These are phyloP conservation scores for Nycticorax nycticorax DNA, from an alignment of 2,113 vertebrate species.

Conservation along the genomic window DNA sequence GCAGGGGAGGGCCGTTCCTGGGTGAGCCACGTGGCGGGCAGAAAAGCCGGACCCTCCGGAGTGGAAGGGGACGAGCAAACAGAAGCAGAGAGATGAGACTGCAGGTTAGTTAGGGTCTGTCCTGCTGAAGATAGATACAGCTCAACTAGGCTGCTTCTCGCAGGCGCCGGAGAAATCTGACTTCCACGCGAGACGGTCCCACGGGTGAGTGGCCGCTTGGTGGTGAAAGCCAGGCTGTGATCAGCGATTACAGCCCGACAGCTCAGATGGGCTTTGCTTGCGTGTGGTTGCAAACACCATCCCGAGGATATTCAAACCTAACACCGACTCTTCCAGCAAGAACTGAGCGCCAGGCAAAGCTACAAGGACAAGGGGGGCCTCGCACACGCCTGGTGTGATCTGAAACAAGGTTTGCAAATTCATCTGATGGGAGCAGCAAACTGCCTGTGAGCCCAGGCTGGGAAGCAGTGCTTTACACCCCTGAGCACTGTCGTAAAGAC, in stretches of 20 bases:
- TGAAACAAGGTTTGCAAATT: neutral
- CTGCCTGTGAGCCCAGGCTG: neutral
- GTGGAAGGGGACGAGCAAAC: neutral
- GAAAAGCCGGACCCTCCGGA: neutral
- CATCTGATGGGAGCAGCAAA: neutral
- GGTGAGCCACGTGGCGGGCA: neutral
- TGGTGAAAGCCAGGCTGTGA: neutral
- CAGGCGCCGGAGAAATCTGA: neutral
- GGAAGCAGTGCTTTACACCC: neutral
- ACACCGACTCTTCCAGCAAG: neutral
- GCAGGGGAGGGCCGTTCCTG: neutral
- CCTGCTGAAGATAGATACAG: neutral
- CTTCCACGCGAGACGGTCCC: neutral
- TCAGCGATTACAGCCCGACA: neutral
- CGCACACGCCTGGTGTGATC: rapidly evolving
- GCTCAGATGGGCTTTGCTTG: neutral
- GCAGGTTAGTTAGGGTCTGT: neutral
- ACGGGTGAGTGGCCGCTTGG: neutral
- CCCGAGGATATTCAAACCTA: neutral
- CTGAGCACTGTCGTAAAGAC: neutral
- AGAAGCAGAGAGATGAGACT: neutral
- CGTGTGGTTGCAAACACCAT: rapidly evolving
- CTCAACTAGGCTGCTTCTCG: neutral
- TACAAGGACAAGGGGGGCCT: neutral
- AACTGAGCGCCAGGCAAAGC: neutral